Percentiles rank a stretch among this genome's conserved stretches.
Evolutionary conservation across 2,888 invertebrate genomes (phyloP).

Genomic region (Gasteruption jaculator): DNA sequence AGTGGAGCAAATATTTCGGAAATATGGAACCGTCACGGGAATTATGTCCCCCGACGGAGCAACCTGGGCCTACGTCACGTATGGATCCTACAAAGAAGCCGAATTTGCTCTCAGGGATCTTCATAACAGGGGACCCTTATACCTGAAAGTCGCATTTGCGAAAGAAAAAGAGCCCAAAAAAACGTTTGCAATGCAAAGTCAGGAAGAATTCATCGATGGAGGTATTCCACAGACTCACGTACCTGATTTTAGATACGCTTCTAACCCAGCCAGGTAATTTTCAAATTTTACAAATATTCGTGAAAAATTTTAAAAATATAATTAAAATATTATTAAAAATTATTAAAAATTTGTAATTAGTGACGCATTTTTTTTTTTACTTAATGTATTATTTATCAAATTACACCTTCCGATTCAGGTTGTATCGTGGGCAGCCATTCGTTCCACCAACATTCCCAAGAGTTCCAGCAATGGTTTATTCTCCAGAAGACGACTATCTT

Average conservation of each 20-base stretch:
- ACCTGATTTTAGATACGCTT: too few species aligned
- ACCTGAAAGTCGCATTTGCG: conserved; percentile 32
- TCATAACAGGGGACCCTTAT: conserved; percentile 31
- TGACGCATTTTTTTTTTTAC: too few species aligned
- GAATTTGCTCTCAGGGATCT: conserved; percentile 37
- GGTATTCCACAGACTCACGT: too few species aligned
- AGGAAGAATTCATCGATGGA: too few species aligned
- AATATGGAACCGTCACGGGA: conserved; percentile 28
- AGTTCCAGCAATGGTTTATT: conserved; percentile 14
- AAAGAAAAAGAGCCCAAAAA: conserved; percentile 20
- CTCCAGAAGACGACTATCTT: conserved; percentile 25
- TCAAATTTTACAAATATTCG: too few species aligned
- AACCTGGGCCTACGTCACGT: conserved; percentile 36
- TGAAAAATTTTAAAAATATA: background rate
- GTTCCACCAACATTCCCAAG: too few species aligned
- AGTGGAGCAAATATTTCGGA: conserved; percentile 28
- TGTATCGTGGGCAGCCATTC: too few species aligned
- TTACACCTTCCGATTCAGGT: too few species aligned
- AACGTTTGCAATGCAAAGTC: conserved; percentile 1
- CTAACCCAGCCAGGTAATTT: too few species aligned
- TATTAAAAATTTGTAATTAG: too few species aligned
- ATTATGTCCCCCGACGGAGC: conserved; percentile 22
- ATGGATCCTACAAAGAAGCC: conserved; percentile 33
- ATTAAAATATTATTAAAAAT: background rate
- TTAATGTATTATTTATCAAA: too few species aligned